A percentile compares a stretch with the other conserved stretches of the same genome.
These are phyloP conservation scores for Salvelinus sp. DNA, from an alignment of 2,113 vertebrate species.

Conservation along the genomic window DNA sequence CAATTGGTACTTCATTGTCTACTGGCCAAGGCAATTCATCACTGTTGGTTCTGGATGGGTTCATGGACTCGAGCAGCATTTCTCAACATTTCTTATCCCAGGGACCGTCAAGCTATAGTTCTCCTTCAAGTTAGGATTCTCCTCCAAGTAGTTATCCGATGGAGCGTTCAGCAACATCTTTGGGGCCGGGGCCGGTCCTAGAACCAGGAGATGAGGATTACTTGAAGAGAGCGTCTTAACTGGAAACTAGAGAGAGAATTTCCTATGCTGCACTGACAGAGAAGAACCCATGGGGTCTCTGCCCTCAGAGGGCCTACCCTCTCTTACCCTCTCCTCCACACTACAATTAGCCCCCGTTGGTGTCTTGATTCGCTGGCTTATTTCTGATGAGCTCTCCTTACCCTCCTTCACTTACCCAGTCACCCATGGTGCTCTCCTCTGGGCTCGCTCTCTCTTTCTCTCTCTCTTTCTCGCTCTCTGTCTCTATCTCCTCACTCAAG, in stretches of 20 bases:
- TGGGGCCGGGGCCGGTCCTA: too few relatives aligned
- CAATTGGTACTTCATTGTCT: not conserved
- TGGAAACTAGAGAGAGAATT: too few relatives aligned
- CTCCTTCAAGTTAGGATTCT: too few relatives aligned
- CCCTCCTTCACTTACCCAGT: conserved; percentile 10
- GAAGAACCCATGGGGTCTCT: not conserved
- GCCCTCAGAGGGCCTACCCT: conserved; percentile 4
- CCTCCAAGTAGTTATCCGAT: too few relatives aligned
- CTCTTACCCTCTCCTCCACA: not conserved
- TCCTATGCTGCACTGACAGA: not conserved
- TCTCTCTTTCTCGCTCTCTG: not conserved
- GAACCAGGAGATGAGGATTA: too few relatives aligned
- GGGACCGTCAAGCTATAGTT: too few relatives aligned
- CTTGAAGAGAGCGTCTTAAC: too few relatives aligned
- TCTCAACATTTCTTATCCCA: too few relatives aligned
- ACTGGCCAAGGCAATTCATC: not conserved
- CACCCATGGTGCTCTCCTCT: conserved; percentile 1
- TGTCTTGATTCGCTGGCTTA: not conserved
- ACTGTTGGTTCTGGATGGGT: not conserved
- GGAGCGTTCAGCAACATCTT: too few relatives aligned
- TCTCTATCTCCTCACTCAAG: not conserved
- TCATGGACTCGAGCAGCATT: too few relatives aligned
- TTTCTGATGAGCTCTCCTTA: not conserved
- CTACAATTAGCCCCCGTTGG: not conserved
- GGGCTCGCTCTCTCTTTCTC: not conserved